phyloP scores from a whole-genome alignment of 2,113 vertebrate genomes.

The Sardina pilchardus region DNA sequence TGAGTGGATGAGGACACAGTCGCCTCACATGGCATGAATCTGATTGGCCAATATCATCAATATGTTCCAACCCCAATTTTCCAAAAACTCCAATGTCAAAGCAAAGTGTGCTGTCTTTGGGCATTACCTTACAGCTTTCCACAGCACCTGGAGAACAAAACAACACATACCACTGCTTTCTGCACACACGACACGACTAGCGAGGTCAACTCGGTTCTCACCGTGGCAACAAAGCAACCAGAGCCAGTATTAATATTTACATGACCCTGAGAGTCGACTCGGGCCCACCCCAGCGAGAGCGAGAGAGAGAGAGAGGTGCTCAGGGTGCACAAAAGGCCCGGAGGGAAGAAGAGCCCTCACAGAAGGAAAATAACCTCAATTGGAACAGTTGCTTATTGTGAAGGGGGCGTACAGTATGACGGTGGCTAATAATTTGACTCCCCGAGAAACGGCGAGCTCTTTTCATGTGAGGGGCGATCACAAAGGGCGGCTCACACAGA shows the following conservation, averaged over 20 bases:
- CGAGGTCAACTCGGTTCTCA: background rate
- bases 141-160: no score
- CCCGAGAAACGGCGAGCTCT: background rate
- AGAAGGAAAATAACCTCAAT: background rate
- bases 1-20: no score
- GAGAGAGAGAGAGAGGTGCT: background rate
- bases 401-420: background rate
- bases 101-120: no score
- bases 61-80: no score
- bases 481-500: background rate
- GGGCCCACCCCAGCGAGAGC: no score
- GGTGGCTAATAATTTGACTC: background rate
- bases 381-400: background rate
- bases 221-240: background rate
- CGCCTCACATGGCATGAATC: no score
- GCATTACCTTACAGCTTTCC: no score
- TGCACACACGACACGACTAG: background rate
- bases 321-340: background rate
- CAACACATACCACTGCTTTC: background rate
- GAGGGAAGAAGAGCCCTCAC: background rate
- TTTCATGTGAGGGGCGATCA: background rate
- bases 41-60: no score
- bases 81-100: no score
- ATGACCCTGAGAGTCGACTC: background rate
- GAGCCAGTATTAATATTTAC: background rate